Evolutionary conservation across 1,140 invertebrate species (phyloP).

Genomic region (Leptopilina clavipes): DNA sequence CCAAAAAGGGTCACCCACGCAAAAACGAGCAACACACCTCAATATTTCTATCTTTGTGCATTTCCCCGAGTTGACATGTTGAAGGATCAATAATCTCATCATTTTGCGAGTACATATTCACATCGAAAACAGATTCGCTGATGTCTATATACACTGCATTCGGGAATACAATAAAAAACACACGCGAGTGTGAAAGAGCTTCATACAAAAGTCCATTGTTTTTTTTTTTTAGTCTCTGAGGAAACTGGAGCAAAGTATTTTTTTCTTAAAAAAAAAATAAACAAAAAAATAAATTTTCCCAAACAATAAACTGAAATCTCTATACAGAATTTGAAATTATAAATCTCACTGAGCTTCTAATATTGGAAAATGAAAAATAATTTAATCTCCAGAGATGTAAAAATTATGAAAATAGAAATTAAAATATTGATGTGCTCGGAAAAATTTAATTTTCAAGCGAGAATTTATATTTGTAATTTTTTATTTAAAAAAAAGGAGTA

Average conservation of each 20-base stretch:
- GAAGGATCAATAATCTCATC: slow-evolving; percentile 54
- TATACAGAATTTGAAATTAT: background rate
- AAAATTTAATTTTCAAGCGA: too few relatives aligned
- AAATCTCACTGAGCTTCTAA: background rate
- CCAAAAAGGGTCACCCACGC: background rate
- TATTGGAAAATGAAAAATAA: background rate
- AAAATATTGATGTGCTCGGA: too few relatives aligned
- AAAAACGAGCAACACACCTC: background rate
- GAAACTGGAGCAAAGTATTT: background rate
- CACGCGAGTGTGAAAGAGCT: slow-evolving; percentile 8
- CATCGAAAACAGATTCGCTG: slow-evolving; percentile 40
- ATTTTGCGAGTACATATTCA: slow-evolving; percentile 42
- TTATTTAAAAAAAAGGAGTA: too few relatives aligned
- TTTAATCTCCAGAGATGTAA: background rate
- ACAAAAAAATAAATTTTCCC: too few relatives aligned
- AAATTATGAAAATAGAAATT: too few relatives aligned
- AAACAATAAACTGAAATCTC: too few relatives aligned
- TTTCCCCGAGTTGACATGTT: slow-evolving; percentile 38
- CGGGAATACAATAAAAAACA: background rate
- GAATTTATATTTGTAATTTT: too few relatives aligned
- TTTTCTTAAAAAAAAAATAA: background rate
- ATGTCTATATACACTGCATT: background rate
- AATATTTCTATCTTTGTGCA: slow-evolving; percentile 24
- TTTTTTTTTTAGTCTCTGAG: background rate
- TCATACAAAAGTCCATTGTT: background rate